These are phyloP conservation scores for Crossocerus cetratus DNA, from an alignment of 2,888 invertebrate genomes.

Conservation along the genomic window DNA sequence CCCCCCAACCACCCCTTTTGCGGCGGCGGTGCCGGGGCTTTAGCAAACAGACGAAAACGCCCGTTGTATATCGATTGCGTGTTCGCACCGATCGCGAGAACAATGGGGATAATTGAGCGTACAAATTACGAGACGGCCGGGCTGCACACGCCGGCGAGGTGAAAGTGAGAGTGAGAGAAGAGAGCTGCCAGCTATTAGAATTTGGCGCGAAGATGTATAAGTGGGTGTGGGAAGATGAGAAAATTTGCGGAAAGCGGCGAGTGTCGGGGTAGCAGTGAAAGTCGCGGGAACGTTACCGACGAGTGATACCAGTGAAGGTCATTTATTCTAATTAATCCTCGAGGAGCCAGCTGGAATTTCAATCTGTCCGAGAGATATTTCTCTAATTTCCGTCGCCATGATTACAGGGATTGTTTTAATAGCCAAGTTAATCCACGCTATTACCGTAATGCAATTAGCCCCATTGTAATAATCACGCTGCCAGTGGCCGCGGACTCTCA, in stretches of 20 bases:
- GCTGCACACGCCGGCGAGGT: too few relatives aligned
- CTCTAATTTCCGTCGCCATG: background rate
- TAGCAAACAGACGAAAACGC: conserved; percentile 58
- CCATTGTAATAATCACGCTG: background rate
- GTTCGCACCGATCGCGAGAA: conserved; percentile 56
- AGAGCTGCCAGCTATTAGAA: conserved; percentile 12
- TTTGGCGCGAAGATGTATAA: conserved; percentile 8
- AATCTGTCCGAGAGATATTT: background rate
- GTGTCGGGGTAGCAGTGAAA: background rate
- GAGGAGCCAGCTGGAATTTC: conserved; percentile 9
- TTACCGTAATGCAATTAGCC: background rate
- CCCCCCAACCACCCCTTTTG: conserved; percentile 34
- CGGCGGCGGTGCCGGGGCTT: conserved; percentile 32
- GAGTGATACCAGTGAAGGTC: too few relatives aligned
- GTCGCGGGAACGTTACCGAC: too few relatives aligned
- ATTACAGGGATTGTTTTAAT: background rate
- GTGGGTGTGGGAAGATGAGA: conserved; percentile 13
- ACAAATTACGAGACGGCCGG: conserved; percentile 45
- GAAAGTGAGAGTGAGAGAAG: conserved; percentile 24
- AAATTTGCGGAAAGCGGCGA: conserved; percentile 13
- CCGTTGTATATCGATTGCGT: conserved; percentile 55
- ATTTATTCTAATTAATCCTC: too few relatives aligned
- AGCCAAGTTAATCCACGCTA: background rate
- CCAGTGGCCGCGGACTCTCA: too few relatives aligned
- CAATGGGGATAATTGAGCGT: conserved; percentile 58